Evolutionary conservation across 2,797 vertebrate species (phyloP), one percentile per base, ranked within the genome.

Genomic region (Glyptemys insculpta): DNA sequence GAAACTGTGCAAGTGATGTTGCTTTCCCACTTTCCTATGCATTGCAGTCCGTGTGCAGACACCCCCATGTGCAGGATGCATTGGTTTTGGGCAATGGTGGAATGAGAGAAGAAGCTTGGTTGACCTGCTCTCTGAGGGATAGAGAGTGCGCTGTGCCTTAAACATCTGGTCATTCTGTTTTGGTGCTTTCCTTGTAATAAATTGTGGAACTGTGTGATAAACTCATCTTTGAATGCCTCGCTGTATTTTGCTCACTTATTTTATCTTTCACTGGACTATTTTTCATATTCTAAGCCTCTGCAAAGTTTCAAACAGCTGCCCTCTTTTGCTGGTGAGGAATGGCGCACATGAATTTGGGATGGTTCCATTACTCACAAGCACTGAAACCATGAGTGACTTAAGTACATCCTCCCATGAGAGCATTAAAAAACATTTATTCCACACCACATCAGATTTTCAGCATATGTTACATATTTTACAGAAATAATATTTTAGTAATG

Each of bases 151-250:
- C 23, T 72, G 31, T 1, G 1, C 79, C 52, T 59, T 10, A 47
- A 91, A 68, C 49, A 62, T n/a, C 0, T 0, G 2, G 31, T 57
- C 1, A 0, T 47, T 72, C 65, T 59, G 16, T 68, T 44, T 2
- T 4, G 47, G 50, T 7, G 18, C 23, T 12, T 56, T 54, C 41
- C 56, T 31, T 12, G 80, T 8, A 29, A 10, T 83, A 8, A 9
- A 31, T 23, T 34, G 65, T 47, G 11, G 54, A 82, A 15, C 27
- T 12, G 8, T 88, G 19, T 8, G 85, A 84, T 91, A 54, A 7
- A 25, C 15, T n/a, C 27, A 1, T 52, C 23, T 53, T 78, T 3
- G 3, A 81, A 86, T 91, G 52, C 4, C 50, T 92, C 44, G 68
- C 29, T 68, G 23, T 78, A 12, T 6, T 52, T 8, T 5, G 52